Base-by-base conservation (phyloP, 2,888 invertebrate genomes). In the Molanna angustata region DNA sequence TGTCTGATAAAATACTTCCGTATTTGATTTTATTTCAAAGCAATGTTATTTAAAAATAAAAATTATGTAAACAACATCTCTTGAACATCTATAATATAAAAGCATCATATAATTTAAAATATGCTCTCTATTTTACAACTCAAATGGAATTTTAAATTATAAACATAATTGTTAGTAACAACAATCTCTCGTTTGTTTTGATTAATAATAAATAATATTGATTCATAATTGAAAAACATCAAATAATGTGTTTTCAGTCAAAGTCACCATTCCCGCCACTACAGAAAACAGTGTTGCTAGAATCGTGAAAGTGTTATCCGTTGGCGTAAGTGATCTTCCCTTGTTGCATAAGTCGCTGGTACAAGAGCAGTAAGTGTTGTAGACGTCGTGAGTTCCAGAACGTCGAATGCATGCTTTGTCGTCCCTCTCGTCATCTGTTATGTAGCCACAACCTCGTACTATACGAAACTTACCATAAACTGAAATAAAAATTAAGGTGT, bases 361-460 rank as follows among this genome's bases (percentile, higher is more conserved):
- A 69, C 93, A 93, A 53, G 88, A 79, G 69, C 92, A 93, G 69
- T 90, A 90, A 2, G 79, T 74, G 46, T 87, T 83, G 61, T 83
- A 81, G 1, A 92, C 82, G 61, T 86, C 84, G 58, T 88, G 87
- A 13, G 85, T 88, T 27, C 91, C 90, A 11, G 82, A 78, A 56
- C 88, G 81, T 61, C 79, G 78, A 59, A 83, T 69, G 66, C 91
- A 90, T 4, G 76, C 72, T 54, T 78, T 78, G 62, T 81, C 76
- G 62, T 82, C 81, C 47, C 70, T 73, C 3, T 72, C 76, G 2
- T 74, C 76, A 59, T 88, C 87, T 17, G 78, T 76, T 43, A 91
- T 72, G 70, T 87, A 92, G 2, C 91, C 92, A 63, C 92, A 93
- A 53, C 84, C 81, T 32, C 92, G 83, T 3, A 90, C 85, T n/a